phyloP scores from a whole-genome alignment of 2,888 invertebrate species.

The Epinotia demarniana region DNA sequence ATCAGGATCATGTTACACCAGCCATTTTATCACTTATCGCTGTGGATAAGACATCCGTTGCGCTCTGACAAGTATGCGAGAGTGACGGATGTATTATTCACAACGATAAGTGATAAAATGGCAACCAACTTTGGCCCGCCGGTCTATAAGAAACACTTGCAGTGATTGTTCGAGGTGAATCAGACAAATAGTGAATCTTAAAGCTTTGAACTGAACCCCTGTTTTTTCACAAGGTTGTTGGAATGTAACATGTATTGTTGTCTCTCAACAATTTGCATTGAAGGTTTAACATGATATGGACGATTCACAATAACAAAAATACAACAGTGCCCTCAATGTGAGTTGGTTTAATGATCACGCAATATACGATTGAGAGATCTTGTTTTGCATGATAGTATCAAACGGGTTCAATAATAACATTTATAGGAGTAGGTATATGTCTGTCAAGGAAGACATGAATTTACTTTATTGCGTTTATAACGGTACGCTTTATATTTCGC shows the following conservation, averaged over 20 bases:
- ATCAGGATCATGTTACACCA: background rate
- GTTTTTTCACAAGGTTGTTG: conserved; percentile 16
- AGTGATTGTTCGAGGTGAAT: background rate
- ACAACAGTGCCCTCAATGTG: conserved; percentile 41
- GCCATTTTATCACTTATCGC: no score
- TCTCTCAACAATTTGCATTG: conserved; percentile 19
- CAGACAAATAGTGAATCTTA: background rate
- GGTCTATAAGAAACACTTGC: no score
- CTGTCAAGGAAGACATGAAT: conserved; percentile 18
- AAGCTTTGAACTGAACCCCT: conserved; percentile 4
- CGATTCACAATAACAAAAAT: no score
- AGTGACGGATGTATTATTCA: no score
- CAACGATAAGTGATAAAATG: no score
- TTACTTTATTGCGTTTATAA: conserved; percentile 17
- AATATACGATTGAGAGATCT: conserved; percentile 28
- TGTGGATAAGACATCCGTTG: no score
- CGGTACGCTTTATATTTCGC: conserved; percentile 1
- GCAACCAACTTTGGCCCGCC: no score
- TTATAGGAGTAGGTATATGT: conserved; percentile 3
- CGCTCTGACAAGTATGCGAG: no score
- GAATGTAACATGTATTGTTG: conserved; percentile 2
- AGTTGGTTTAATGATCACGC: conserved; percentile 32
- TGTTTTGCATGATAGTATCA: conserved; percentile 25
- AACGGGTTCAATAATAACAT: conserved; percentile 34
- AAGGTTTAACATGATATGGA: conserved; percentile 28